phyloP scores from a whole-genome alignment of 2,888 invertebrate genomes.

The Ichneumon xanthorius region DNA sequence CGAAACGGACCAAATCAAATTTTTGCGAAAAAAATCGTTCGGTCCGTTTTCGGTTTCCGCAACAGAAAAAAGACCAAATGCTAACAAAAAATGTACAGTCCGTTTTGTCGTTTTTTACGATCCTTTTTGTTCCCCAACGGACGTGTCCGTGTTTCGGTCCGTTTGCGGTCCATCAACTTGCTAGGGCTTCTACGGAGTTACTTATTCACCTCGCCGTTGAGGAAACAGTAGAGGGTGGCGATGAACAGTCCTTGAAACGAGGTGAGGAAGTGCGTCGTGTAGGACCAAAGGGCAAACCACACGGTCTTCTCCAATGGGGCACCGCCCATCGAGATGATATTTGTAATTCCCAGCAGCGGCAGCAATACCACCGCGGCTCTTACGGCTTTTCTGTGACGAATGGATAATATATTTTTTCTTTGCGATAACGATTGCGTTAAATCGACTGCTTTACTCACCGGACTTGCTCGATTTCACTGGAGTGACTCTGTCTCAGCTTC shows the following conservation, averaged over 20 bases:
- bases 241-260: conserved; percentile 95
- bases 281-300: conserved; percentile 93
- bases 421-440: conserved; percentile 20
- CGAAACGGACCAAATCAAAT: too few species aligned
- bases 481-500: conserved; percentile 90
- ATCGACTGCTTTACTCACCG: conserved; percentile 85
- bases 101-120: too few species aligned
- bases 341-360: conserved; percentile 93
- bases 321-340: conserved; percentile 90
- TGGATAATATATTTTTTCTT: conserved; percentile 12
- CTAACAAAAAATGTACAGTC: too few species aligned
- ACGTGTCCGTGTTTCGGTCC: too few species aligned
- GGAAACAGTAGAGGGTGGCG: conserved; percentile 92
- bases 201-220: conserved; percentile 91
- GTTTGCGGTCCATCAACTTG: too few species aligned
- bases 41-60: too few species aligned
- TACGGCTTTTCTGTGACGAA: conserved; percentile 89
- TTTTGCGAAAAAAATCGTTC: too few species aligned
- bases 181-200: too few species aligned
- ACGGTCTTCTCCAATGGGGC: conserved; percentile 89
- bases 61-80: too few species aligned
- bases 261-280: conserved; percentile 91
- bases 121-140: too few species aligned
- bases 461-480: conserved; percentile 91
- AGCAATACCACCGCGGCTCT: conserved; percentile 92